These are phyloP conservation scores for Ophioninae sp. DNA, from an alignment of 2,888 invertebrate species.

Conservation along the genomic window DNA sequence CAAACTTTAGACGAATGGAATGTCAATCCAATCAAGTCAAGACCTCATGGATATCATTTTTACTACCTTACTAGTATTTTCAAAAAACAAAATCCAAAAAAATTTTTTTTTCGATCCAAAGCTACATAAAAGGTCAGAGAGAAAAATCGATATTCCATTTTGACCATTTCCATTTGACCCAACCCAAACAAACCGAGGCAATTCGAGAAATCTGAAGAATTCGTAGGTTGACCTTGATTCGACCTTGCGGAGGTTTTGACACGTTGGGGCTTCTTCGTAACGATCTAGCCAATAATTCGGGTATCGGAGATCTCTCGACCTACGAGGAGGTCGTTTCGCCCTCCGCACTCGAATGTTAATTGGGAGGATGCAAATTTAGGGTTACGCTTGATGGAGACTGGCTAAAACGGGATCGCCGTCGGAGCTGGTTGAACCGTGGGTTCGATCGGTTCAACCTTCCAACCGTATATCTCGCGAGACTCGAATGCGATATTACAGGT, in stretches of 20 bases:
- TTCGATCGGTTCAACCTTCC: conserved; percentile 46
- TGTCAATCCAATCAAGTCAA: too few relatives aligned
- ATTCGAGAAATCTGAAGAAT: too few relatives aligned
- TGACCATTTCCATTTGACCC: too few relatives aligned
- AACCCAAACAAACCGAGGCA: too few relatives aligned
- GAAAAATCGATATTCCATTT: too few relatives aligned
- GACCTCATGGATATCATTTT: too few relatives aligned
- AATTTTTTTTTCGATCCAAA: too few relatives aligned
- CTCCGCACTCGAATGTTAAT: conserved; percentile 71
- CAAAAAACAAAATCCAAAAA: too few relatives aligned
- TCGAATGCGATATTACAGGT: conserved; percentile 39
- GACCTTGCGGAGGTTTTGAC: not conserved
- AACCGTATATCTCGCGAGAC: conserved; percentile 4
- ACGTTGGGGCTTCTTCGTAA: not conserved
- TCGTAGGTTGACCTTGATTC: not conserved
- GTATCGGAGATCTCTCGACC: conserved; percentile 16
- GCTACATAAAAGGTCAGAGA: too few relatives aligned
- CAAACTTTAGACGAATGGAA: too few relatives aligned
- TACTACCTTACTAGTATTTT: too few relatives aligned
- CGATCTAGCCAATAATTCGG: conserved; percentile 26
- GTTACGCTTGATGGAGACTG: conserved; percentile 67
- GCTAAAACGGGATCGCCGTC: conserved; percentile 51
- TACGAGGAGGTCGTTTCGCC: conserved; percentile 47
- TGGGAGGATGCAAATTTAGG: conserved; percentile 72
- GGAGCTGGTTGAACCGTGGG: conserved; percentile 35